Percentiles rank a stretch among this genome's conserved stretches.
phyloP scores from a whole-genome alignment of 2,113 vertebrate species.

The Osmerus mordax region DNA sequence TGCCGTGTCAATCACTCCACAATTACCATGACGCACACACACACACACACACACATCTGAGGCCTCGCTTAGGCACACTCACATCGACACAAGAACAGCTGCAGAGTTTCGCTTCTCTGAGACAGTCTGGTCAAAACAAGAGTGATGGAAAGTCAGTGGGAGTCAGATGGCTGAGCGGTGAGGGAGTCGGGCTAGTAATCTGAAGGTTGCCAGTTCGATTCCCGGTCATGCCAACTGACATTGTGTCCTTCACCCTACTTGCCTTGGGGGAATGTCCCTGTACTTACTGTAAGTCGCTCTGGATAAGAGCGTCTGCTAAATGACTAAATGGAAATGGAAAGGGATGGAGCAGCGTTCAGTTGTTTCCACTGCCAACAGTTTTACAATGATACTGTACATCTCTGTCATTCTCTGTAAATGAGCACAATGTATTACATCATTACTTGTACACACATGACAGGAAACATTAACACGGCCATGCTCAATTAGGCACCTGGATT shows the following conservation, averaged over 20 bases:
- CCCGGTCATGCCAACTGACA: no score
- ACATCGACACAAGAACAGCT: conserved; percentile 39
- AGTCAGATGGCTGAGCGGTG: no score
- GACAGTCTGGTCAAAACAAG: background rate
- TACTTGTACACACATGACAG: conserved; percentile 16
- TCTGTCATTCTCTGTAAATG: conserved; percentile 2
- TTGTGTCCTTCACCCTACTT: no score
- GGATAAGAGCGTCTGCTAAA: no score
- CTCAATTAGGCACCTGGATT: conserved; percentile 24
- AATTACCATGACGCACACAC: conserved; percentile 62
- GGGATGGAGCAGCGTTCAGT: background rate
- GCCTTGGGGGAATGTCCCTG: no score
- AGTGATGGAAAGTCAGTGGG: background rate
- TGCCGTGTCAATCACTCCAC: conserved; percentile 86
- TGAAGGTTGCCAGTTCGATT: no score
- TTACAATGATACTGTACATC: background rate
- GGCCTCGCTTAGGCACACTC: conserved; percentile 61
- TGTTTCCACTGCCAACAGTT: background rate
- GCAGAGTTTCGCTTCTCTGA: no score
- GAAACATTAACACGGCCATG: conserved; percentile 11
- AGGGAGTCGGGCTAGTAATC: no score
- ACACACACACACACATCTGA: conserved; percentile 35
- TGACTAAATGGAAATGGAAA: background rate
- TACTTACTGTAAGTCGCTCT: no score
- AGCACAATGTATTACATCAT: conserved; percentile 12